Evolutionary conservation across 2,888 invertebrate genomes (phyloP).

Genomic region (Clivina fossor): DNA sequence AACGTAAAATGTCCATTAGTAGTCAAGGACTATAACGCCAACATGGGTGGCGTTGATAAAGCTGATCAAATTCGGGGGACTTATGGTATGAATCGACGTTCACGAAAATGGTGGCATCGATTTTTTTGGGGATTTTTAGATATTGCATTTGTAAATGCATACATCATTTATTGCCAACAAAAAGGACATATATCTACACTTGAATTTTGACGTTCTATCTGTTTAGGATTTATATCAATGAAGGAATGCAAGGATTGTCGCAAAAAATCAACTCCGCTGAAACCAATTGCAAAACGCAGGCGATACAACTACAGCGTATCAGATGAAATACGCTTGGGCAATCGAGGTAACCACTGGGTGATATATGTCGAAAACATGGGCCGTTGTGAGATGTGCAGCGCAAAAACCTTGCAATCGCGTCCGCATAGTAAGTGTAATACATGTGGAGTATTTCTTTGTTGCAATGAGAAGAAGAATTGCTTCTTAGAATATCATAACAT

Average conservation of each 20-base stretch:
- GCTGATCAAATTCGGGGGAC: conserved; percentile 33
- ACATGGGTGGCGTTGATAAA: conserved; percentile 40
- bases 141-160: conserved; percentile 40
- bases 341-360: conserved; percentile 29
- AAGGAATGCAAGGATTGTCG: conserved; percentile 1
- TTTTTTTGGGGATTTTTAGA: conserved; percentile 41
- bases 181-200: conserved; percentile 26
- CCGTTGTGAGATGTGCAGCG: conserved; percentile 32
- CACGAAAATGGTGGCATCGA: conserved; percentile 43
- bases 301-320: conserved; percentile 30
- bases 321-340: conserved; percentile 26
- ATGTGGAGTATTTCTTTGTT: conserved; percentile 27
- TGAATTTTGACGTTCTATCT: conserved; percentile 29
- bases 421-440: conserved; percentile 25
- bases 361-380: conserved; percentile 25
- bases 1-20: conserved; percentile 36
- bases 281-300: conserved; percentile 20
- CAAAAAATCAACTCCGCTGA: conserved; percentile 15
- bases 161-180: conserved; percentile 28
- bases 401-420: conserved; percentile 27
- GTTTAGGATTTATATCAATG: conserved; percentile 17
- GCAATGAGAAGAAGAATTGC: conserved; percentile 34
- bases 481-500: conserved; percentile 24
- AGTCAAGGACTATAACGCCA: conserved; percentile 38
- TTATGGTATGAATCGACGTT: conserved; percentile 35